Base-by-base conservation (phyloP, 1,140 invertebrate species). In the Pseudomyrmex flavicornis region DNA sequence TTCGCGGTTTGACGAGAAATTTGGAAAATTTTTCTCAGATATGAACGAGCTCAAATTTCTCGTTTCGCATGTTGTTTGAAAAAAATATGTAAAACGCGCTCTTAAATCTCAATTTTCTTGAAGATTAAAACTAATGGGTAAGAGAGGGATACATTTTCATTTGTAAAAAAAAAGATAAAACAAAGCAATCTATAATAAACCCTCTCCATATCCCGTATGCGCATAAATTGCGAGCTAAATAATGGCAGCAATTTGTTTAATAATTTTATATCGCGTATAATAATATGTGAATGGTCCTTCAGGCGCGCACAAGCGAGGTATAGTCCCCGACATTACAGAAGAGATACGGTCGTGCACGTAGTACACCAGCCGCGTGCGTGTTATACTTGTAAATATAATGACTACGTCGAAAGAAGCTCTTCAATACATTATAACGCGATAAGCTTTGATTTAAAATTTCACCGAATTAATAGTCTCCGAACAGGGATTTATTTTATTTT, bases 381-480 rank as follows among this genome's bases (percentile, higher is more conserved):
- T 69, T 15, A 12, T 35, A 54, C 3, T 70, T 70, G 15, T 54
- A 35, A 70, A 35, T 15, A n/a, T 63, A 15, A 63, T n/a, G 22
- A 22, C 13, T 56, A 70, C 50, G 13, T 54, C 13, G 50, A 54
- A 70, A 56, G 15, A 70, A 70, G 22, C 50, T 70, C 50, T 44
- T 70, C 22, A 44, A 26, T 70, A 22, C 3, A 26, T 70, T 54
- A 2, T 26, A n/a, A 52, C 20, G 50, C 22, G 50, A 69, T 66
- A 66, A 66, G 44, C 50, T 54, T 26, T 54, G 68, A 54, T 70
- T 70, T 26, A 26, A 35, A 56, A 70, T 54, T 70, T 35, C 22
- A 9, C 7, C 22, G 26, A 52, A 70, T 70, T 70, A 35, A 48
- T 44, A 66, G 7, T 20, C n/a, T 17, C 1, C 35, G 15, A 46